phyloP scores from a whole-genome alignment of 2,888 invertebrate species.

The Neelides folsomi region DNA sequence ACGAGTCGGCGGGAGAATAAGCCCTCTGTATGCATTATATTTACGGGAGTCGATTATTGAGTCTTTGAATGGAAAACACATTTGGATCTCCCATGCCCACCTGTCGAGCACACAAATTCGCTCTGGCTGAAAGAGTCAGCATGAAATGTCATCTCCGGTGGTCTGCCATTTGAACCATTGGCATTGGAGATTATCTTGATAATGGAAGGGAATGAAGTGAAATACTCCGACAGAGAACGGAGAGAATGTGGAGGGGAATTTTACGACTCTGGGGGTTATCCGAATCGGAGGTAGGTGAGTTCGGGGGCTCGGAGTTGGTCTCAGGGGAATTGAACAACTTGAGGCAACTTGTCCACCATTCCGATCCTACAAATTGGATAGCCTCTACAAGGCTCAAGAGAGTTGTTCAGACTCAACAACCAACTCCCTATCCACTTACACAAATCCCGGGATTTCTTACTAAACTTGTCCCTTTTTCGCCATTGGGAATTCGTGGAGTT shows the following conservation, averaged over 20 bases:
- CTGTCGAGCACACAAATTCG: slow-evolving; percentile 19
- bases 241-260: not conserved
- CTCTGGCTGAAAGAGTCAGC: slow-evolving; percentile 11
- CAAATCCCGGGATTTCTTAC: not conserved
- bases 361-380: slow-evolving; percentile 11
- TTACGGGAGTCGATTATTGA: slow-evolving; percentile 12
- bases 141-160: slow-evolving; percentile 16
- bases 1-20: slow-evolving; percentile 2
- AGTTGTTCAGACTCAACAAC: slow-evolving; percentile 1
- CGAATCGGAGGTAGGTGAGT: not conserved
- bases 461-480: too few species aligned
- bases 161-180: slow-evolving; percentile 7
- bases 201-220: not conserved
- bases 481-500: too few species aligned
- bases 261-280: not conserved
- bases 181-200: not conserved
- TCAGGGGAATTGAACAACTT: not conserved
- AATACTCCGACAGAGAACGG: not conserved
- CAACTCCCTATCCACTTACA: not conserved
- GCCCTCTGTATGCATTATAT: slow-evolving; percentile 1
- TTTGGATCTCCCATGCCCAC: slow-evolving; percentile 7
- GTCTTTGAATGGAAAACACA: slow-evolving; percentile 12
- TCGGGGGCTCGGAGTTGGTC: slow-evolving; percentile 3
- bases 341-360: slow-evolving; percentile 2
- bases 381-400: slow-evolving; percentile 14